Conservation (phyloP, 2,113 vertebrate species). For the Lota lota region DNA sequence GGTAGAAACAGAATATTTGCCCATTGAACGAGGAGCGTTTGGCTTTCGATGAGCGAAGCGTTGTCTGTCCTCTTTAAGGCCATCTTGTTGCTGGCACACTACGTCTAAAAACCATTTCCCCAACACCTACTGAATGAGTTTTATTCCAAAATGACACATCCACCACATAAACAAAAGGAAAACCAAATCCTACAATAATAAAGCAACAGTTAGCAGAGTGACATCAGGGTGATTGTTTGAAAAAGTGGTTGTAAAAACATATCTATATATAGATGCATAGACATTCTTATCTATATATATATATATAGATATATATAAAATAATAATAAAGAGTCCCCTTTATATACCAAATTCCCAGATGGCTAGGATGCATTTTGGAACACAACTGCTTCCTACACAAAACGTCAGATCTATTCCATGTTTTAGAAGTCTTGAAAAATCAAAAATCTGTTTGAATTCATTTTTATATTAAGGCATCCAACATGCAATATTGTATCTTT, state of each 20-base stretch:
- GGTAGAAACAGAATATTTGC: slow-evolving; percentile 18
- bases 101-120: slow-evolving; percentile 14
- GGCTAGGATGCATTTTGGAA: slow-evolving; percentile 39
- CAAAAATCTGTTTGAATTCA: slow-evolving; percentile 46
- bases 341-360: neutral
- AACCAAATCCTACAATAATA: slow-evolving; percentile 22
- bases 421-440: slow-evolving; percentile 48
- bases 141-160: slow-evolving; percentile 44
- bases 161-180: slow-evolving; percentile 18
- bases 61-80: slow-evolving; percentile 43
- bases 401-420: slow-evolving; percentile 55
- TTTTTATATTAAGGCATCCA: slow-evolving; percentile 66
- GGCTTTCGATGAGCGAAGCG: slow-evolving; percentile 27
- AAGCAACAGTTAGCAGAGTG: slow-evolving; percentile 17
- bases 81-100: slow-evolving; percentile 28
- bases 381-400: slow-evolving; percentile 49
- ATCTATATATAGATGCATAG: too few species aligned
- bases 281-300: too few species aligned
- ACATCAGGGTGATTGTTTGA: neutral
- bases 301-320: slow-evolving; percentile 15
- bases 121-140: slow-evolving; percentile 37
- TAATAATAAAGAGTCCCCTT: slow-evolving; percentile 6
- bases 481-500: slow-evolving; percentile 67
- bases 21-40: slow-evolving; percentile 14
- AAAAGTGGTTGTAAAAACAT: neutral